These are phyloP conservation scores for Eudasyphora cyanicolor DNA, from an alignment of 2,888 invertebrate genomes.

Conservation along the genomic window DNA sequence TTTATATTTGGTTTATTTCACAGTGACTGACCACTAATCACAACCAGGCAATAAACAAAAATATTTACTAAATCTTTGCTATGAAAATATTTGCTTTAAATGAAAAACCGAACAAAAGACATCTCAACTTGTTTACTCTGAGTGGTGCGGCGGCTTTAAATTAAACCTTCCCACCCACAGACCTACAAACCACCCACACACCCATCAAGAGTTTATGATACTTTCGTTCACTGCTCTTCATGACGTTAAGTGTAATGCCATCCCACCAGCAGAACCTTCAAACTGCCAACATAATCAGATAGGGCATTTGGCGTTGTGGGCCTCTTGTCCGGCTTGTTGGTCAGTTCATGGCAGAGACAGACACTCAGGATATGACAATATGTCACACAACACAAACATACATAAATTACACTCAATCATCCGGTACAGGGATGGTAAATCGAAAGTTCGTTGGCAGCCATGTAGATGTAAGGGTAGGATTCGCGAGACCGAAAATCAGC, in stretches of 20 bases:
- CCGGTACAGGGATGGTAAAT: too few relatives aligned
- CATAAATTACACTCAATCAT: conserved; percentile 32
- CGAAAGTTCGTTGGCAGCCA: too few relatives aligned
- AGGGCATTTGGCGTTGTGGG: conserved; percentile 20
- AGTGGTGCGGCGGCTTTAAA: conserved; percentile 2
- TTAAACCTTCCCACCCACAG: conserved; percentile 18
- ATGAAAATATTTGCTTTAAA: conserved; percentile 32
- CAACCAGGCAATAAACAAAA: conserved; percentile 2
- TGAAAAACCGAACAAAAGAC: background rate
- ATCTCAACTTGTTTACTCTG: conserved; percentile 5
- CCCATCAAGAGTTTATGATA: background rate
- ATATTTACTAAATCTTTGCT: conserved; percentile 13
- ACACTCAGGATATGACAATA: conserved; percentile 12
- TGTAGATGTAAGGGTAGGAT: too few relatives aligned
- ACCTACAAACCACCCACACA: too few relatives aligned
- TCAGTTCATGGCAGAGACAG: conserved; percentile 1
- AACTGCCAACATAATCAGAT: conserved; percentile 1
- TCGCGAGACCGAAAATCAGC: too few relatives aligned
- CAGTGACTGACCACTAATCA: conserved; percentile 40
- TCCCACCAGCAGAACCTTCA: background rate
- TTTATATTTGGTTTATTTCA: too few relatives aligned
- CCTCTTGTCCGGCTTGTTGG: conserved; percentile 8
- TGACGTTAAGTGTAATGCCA: conserved; percentile 36
- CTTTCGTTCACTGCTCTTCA: conserved; percentile 17
- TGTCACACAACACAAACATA: conserved; percentile 16